Conservation (phyloP, 2,113 vertebrate genomes). For the Steatornis caripensis region DNA sequence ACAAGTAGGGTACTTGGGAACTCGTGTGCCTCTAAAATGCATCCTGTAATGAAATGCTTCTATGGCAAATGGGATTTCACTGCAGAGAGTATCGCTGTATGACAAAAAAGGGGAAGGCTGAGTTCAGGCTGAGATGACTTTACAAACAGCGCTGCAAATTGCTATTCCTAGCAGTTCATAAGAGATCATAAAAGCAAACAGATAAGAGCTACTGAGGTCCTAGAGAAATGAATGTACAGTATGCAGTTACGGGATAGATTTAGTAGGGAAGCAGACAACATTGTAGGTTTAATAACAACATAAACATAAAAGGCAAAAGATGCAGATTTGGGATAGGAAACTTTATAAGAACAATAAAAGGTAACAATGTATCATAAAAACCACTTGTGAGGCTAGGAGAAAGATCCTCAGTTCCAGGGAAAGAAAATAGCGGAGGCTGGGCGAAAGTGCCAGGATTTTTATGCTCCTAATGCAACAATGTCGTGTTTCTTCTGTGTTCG, state of each 20-base stretch:
- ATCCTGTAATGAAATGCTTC: conserved; percentile 46
- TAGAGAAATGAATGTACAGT: conserved; percentile 63
- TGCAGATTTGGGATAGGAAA: conserved; percentile 55
- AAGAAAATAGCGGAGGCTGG: background rate
- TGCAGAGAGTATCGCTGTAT: background rate
- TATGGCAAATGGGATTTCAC: conserved; percentile 37
- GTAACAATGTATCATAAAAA: conserved; percentile 6
- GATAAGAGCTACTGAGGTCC: conserved; percentile 65
- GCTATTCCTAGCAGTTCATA: conserved; percentile 67
- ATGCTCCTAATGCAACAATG: background rate
- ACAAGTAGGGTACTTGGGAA: background rate
- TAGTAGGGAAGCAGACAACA: conserved; percentile 29
- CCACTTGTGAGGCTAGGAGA: background rate
- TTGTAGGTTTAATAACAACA: conserved; percentile 31
- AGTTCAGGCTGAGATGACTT: conserved; percentile 57
- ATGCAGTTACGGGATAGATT: conserved; percentile 64
- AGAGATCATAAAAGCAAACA: conserved; percentile 68
- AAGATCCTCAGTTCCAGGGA: background rate
- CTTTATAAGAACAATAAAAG: conserved; percentile 50
- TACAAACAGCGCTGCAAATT: conserved; percentile 66
- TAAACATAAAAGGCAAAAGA: conserved; percentile 57
- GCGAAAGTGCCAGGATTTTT: background rate
- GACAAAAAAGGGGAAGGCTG: conserved; percentile 40
- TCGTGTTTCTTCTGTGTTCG: background rate
- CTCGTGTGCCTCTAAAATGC: conserved; percentile 35